These are phyloP conservation scores for Odobenus rosmarus DNA, from an alignment of 2,113 vertebrate species.

Conservation along the genomic window DNA sequence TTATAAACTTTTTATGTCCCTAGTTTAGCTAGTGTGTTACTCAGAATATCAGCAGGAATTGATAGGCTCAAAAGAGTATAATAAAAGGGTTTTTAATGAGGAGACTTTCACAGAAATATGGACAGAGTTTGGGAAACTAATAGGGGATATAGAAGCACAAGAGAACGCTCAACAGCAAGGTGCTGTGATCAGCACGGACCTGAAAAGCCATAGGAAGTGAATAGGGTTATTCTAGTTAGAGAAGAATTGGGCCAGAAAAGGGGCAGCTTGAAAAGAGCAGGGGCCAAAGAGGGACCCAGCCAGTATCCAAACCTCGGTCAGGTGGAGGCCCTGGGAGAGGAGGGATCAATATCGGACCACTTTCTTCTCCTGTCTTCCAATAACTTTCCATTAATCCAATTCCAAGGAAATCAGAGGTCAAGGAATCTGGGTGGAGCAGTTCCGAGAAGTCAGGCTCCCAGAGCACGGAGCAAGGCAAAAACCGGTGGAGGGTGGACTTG, in stretches of 20 bases:
- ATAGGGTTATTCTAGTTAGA: background rate
- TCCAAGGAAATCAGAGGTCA: conserved; percentile 72
- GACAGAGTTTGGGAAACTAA: background rate
- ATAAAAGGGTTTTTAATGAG: background rate
- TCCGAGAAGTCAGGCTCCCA: background rate
- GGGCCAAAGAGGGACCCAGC: background rate
- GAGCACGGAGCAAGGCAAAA: background rate
- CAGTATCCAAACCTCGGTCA: background rate
- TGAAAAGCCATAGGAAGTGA: background rate
- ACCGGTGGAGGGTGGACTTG: background rate
- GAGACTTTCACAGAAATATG: background rate
- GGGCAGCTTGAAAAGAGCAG: background rate
- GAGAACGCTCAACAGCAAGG: background rate
- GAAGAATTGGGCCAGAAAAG: background rate
- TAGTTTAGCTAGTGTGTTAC: background rate
- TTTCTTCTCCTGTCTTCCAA: conserved; percentile 67
- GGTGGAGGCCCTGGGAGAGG: fast-evolving
- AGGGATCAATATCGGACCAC: background rate
- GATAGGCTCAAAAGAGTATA: background rate
- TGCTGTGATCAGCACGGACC: background rate
- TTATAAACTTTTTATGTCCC: background rate
- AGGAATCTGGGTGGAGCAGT: conserved; percentile 43
- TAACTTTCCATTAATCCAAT: conserved; percentile 79
- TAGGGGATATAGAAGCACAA: background rate
- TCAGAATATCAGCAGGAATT: background rate